Evolutionary conservation across 2,797 vertebrate species (phyloP), one percentile per base, ranked within the genome.

Genomic region (Saxicola maurus): DNA sequence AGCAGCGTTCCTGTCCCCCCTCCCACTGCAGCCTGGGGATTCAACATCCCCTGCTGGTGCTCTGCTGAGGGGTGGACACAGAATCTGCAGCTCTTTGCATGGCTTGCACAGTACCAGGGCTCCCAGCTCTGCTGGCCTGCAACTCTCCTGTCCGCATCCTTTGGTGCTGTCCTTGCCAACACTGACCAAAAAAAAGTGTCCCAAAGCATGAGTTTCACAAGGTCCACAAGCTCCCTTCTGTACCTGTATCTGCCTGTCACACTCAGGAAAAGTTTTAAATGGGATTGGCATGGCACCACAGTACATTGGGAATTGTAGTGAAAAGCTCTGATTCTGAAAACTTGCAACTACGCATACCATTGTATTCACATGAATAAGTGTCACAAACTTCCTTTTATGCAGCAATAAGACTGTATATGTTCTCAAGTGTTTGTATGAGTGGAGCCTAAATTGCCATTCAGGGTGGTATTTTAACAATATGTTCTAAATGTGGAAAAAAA

Each of bases 401-500:
- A n/a, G 25, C 11, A 66, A 20, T 90, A 87, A 87, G 61, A 37
- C 43, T 87, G 13, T 68, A 25, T 59, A 51, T 59, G 49, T 69
- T 48, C 60, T 75, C 23, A 75, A 87, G 55, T 65, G 27, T 89
- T 92, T 85, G 62, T 46, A 74, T 66, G 77, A 86, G 23, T 64
- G 67, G 23, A 61, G n/a, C 53, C 67, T 87, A 81, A 86, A 84
- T 82, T 94, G 53, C 91, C 67, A 74, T 91, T 87, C 82, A 0
- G 25, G 18, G 23, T 80, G 65, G 55, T 82, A 81, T 81, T 85
- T 86, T 82, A 82, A 69, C 74, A 79, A 85, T 43, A 9, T 48
- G 18, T 75, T 92, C 57, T 89, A 90, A 91, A 91, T 87, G 48
- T 2, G 3, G 60, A 62, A 72, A 85, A 87, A 62, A 71, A 78